Evolutionary conservation across 1,140 invertebrate species (phyloP).

Genomic region (Nebria ingens): DNA sequence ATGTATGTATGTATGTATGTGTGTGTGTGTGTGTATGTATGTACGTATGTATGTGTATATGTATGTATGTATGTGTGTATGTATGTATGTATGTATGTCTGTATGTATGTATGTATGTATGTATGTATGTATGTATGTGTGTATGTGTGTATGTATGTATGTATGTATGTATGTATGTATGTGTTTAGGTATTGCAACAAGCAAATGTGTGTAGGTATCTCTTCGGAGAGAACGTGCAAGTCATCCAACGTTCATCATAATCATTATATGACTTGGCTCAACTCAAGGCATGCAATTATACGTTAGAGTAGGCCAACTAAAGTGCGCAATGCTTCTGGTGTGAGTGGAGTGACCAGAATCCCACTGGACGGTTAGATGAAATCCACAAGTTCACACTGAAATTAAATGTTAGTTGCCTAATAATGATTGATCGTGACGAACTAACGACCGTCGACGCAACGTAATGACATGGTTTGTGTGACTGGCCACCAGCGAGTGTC

Average conservation of each 20-base stretch:
- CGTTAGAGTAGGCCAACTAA: no score
- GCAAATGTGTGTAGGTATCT: not conserved
- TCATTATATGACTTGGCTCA: slow-evolving; percentile 22
- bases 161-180: no score
- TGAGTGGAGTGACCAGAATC: no score
- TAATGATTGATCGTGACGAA: slow-evolving; percentile 25
- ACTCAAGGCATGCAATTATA: slow-evolving; percentile 23
- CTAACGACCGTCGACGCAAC: slow-evolving; percentile 16
- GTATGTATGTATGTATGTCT: no score
- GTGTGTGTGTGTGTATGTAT: no score
- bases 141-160: no score
- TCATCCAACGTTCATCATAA: slow-evolving; percentile 25
- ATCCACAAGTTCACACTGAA: slow-evolving; percentile 21
- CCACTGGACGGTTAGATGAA: not conserved
- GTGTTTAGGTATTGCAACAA: not conserved
- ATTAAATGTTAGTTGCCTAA: slow-evolving; percentile 23
- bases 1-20: no score
- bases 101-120: no score
- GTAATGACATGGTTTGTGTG: slow-evolving; percentile 25
- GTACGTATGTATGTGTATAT: no score
- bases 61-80: no score
- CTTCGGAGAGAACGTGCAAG: slow-evolving; percentile 17
- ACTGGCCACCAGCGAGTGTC: slow-evolving; percentile 21
- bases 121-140: no score
- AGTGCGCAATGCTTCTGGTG: no score